Conservation (phyloP, 2,888 invertebrate species). For the Plutella xylostella region DNA sequence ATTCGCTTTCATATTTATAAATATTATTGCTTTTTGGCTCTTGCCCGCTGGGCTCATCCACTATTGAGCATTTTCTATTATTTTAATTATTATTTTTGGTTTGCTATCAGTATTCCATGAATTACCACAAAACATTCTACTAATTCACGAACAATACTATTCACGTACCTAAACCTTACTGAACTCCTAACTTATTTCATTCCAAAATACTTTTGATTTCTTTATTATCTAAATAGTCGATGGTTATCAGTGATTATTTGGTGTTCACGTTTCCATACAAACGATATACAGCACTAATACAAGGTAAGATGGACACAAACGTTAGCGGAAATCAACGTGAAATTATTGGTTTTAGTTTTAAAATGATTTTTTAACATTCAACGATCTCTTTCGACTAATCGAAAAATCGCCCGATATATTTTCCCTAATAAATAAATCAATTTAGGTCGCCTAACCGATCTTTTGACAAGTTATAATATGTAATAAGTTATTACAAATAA, state of each 20-base stretch:
- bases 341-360: neutral
- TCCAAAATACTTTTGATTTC: constrained; percentile 59
- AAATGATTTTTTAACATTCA: neutral
- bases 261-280: constrained; percentile 65
- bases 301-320: constrained; percentile 3
- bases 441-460: constrained; percentile 27
- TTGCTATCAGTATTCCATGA: no score
- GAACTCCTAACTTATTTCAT: constrained; percentile 40
- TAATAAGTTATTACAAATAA: constrained; percentile 35
- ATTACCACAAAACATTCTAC: constrained; percentile 64
- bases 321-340: constrained; percentile 1
- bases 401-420: constrained; percentile 48
- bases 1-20: constrained; percentile 21
- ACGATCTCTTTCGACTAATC: neutral
- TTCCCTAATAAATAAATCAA: constrained; percentile 63
- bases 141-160: constrained; percentile 32
- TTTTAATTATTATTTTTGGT: no score
- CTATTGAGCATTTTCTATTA: constrained; percentile 60
- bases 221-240: constrained; percentile 68
- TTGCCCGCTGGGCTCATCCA: constrained; percentile 36
- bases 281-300: constrained; percentile 21
- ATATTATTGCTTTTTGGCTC: constrained; percentile 53
- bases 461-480: constrained; percentile 18
- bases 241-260: constrained; percentile 62
- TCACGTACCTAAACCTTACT: constrained; percentile 35